These are phyloP conservation scores for Gisinianus flammeolus DNA, from an alignment of 2,888 invertebrate genomes.

Conservation along the genomic window DNA sequence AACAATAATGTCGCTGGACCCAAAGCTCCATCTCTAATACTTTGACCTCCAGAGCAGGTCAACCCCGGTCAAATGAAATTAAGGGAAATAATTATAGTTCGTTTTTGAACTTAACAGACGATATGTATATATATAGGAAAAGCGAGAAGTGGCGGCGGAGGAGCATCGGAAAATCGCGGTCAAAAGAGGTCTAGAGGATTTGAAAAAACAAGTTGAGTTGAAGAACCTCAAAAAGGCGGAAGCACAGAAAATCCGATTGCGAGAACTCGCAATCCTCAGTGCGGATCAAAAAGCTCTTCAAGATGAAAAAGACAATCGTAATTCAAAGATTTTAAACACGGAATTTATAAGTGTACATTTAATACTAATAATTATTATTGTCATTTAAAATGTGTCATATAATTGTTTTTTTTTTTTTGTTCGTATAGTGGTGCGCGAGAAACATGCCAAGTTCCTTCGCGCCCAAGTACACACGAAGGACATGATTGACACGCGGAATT, in stretches of 20 bases:
- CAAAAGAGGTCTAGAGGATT: constrained; percentile 43
- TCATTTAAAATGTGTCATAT: not conserved
- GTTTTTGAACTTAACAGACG: too few relatives aligned
- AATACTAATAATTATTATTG: not conserved
- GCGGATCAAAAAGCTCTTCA: constrained; percentile 43
- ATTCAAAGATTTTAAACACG: constrained; percentile 15
- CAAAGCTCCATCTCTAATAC: too few relatives aligned
- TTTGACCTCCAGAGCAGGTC: too few relatives aligned
- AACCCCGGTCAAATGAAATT: too few relatives aligned
- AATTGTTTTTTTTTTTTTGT: not conserved
- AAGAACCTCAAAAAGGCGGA: constrained; percentile 43
- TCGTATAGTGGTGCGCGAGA: not conserved
- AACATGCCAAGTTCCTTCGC: not conserved
- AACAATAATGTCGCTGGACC: too few relatives aligned
- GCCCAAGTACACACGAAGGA: constrained; percentile 24
- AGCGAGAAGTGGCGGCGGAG: constrained; percentile 49
- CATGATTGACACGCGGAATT: constrained; percentile 53
- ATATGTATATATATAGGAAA: constrained; percentile 44
- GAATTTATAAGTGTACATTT: not conserved
- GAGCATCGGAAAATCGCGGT: constrained; percentile 41
- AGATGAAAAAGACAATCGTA: constrained; percentile 44
- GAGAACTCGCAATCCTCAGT: constrained; percentile 46
- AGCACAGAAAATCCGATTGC: constrained; percentile 34
- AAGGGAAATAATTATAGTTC: too few relatives aligned
- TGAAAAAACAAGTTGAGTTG: constrained; percentile 46